Evolutionary conservation across 2,113 vertebrate genomes (phyloP).

Genomic region (Thalassarche chlororhynchos): DNA sequence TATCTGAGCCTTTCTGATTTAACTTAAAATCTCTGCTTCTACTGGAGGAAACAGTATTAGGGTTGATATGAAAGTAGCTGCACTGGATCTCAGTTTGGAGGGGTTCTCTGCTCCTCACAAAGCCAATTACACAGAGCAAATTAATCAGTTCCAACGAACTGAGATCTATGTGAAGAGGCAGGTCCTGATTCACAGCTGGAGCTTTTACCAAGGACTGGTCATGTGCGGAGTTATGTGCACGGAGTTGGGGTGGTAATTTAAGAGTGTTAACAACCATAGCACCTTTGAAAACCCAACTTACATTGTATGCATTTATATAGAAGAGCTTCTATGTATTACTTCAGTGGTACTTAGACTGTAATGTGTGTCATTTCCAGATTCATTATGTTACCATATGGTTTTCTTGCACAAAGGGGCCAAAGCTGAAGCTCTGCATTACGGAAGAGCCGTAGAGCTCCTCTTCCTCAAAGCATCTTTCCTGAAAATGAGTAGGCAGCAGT

Average conservation of each 20-base stretch:
- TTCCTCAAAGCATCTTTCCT: background rate
- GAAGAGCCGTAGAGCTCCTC: background rate
- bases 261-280: background rate
- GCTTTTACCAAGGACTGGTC: background rate
- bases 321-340: background rate
- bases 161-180: rapidly evolving
- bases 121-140: background rate
- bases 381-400: rapidly evolving
- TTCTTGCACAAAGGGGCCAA: background rate
- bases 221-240: rapidly evolving
- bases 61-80: background rate
- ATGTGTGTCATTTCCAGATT: background rate
- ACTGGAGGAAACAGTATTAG: background rate
- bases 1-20: background rate
- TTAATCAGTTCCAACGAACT: background rate
- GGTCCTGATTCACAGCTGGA: rapidly evolving
- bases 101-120: background rate
- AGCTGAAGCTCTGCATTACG: background rate
- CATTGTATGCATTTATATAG: rapidly evolving
- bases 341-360: background rate
- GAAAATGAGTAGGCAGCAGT: background rate
- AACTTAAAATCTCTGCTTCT: background rate
- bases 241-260: rapidly evolving
- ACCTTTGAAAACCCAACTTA: background rate
- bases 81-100: background rate